Conservation (phyloP, 1,140 invertebrate genomes). For the Leptopilina boulardi region DNA sequence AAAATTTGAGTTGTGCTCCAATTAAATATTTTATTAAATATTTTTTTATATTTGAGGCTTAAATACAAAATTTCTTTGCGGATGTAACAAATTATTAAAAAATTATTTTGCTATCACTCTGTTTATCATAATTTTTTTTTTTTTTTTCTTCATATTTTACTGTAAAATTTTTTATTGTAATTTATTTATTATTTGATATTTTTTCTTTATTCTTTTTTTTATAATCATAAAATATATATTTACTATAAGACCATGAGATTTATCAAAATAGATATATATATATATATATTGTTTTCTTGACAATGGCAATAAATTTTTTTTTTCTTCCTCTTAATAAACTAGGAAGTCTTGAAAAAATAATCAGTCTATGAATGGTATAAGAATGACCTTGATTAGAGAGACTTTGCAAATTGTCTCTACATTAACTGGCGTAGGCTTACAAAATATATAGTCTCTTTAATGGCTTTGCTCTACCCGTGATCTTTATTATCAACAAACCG, state of each 20-base stretch:
- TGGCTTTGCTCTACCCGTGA: background rate
- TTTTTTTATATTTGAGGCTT: no score
- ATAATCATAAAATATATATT: no score
- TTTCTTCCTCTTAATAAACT: background rate
- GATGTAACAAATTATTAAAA: no score
- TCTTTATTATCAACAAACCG: slow-evolving; percentile 26
- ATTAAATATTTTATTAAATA: no score
- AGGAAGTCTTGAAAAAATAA: slow-evolving; percentile 6
- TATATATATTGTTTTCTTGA: background rate
- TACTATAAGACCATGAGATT: background rate
- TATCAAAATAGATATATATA: background rate
- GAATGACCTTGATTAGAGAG: background rate
- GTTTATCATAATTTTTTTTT: no score
- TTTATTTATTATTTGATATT: no score
- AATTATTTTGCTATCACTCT: no score
- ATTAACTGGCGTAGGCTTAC: slow-evolving; percentile 12
- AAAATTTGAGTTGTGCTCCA: no score
- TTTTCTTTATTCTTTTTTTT: no score
- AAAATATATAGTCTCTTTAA: background rate
- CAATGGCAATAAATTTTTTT: slow-evolving; percentile 1
- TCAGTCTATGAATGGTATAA: slow-evolving; percentile 15
- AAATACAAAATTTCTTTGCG: no score
- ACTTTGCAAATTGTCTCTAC: slow-evolving; percentile 22
- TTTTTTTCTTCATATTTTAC: no score
- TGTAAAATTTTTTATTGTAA: no score